Percentiles rank a stretch among this genome's conserved stretches.
Conservation (phyloP, 2,888 invertebrate species). For the Dryocosmus kuriphilus region DNA sequence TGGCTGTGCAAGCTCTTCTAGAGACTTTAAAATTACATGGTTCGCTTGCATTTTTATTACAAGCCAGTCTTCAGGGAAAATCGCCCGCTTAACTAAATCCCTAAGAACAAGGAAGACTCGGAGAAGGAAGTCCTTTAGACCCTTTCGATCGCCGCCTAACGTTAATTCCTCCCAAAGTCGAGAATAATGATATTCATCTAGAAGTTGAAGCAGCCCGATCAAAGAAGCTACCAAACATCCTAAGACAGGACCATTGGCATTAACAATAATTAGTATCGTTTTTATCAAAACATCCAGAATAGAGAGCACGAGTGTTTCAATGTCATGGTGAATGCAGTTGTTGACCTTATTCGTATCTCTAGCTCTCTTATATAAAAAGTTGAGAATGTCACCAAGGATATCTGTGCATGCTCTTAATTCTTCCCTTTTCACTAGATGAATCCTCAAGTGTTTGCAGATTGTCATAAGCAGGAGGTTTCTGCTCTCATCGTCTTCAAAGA, state of each 20-base stretch:
- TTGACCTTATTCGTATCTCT: conserved; percentile 81
- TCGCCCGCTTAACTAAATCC: conserved; percentile 88
- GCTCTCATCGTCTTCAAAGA: conserved; percentile 90
- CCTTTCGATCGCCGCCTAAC: conserved; percentile 84
- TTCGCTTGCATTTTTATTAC: conserved; percentile 93
- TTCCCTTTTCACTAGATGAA: conserved; percentile 89
- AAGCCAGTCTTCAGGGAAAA: conserved; percentile 94
- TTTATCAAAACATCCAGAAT: conserved; percentile 91
- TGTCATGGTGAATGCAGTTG: conserved; percentile 86
- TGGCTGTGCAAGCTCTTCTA: conserved; percentile 93
- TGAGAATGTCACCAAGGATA: conserved; percentile 91
- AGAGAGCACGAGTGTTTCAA: conserved; percentile 89
- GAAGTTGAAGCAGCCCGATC: conserved; percentile 89
- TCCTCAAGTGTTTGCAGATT: conserved; percentile 90
- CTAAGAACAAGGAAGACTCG: conserved; percentile 89
- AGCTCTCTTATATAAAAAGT: conserved; percentile 81
- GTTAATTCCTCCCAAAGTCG: conserved; percentile 90
- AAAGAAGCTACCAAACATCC: conserved; percentile 93
- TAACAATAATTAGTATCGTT: conserved; percentile 89
- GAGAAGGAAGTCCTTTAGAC: conserved; percentile 91
- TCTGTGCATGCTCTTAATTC: conserved; percentile 91
- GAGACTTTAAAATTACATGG: conserved; percentile 89
- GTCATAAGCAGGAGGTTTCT: conserved; percentile 90
- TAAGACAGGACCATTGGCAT: conserved; percentile 86
- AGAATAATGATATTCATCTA: conserved; percentile 93